Conservation (phyloP, 30 jellyfish, hydroid and myxozoan species). For the Aurelia sp. region DNA sequence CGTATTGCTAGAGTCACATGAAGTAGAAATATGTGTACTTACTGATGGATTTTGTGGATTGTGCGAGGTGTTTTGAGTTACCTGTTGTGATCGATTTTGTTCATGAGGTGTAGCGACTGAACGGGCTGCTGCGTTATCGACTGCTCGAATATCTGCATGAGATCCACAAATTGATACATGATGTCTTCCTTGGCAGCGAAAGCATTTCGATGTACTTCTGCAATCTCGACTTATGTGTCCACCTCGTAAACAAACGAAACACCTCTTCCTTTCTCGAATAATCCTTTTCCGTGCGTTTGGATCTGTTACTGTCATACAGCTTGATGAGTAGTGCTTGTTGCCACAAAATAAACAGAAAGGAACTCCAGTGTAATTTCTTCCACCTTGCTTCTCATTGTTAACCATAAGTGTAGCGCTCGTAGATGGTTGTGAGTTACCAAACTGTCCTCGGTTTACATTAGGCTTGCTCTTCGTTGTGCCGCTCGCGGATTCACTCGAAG, state of each 20-base stretch:
- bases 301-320: conserved; percentile 19
- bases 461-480: background rate
- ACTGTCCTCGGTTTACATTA: background rate
- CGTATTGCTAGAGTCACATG: too few relatives aligned
- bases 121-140: too few relatives aligned
- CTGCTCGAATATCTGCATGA: background rate
- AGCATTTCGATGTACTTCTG: conserved; percentile 10
- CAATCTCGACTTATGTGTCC: conserved; percentile 13
- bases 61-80: too few relatives aligned
- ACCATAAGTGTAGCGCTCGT: conserved; percentile 20
- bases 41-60: too few relatives aligned
- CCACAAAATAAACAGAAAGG: conserved; percentile 7
- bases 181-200: conserved; percentile 7
- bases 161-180: conserved; percentile 8
- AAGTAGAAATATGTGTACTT: too few relatives aligned
- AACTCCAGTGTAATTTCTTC: background rate
- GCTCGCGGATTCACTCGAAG: background rate
- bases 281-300: conserved; percentile 4
- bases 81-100: too few relatives aligned
- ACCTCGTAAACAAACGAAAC: conserved; percentile 18
- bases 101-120: too few relatives aligned
- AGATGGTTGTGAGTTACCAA: background rate
- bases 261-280: background rate
- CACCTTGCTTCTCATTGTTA: background rate
- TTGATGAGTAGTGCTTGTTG: conserved; percentile 21